These are phyloP conservation scores for Rhinoptilus africanus DNA, from an alignment of 2,113 vertebrate genomes.

Conservation along the genomic window DNA sequence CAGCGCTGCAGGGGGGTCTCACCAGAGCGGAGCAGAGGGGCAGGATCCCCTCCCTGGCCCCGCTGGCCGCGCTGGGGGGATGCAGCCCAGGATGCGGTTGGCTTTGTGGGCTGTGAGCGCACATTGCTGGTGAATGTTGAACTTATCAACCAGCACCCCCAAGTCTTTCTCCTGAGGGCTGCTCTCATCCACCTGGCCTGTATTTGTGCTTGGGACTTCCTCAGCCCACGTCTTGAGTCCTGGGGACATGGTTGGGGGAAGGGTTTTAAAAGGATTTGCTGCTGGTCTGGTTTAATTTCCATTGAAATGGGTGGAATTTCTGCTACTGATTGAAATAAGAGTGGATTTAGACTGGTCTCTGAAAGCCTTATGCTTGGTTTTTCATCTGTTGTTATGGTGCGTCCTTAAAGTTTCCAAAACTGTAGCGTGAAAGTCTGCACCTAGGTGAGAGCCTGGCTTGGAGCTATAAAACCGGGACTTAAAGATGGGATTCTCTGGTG, in stretches of 20 bases:
- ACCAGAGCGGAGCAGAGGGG: background rate
- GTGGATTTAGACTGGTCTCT: background rate
- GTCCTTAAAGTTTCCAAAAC: background rate
- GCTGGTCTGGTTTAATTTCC: background rate
- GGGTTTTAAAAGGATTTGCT: background rate
- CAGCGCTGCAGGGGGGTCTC: background rate
- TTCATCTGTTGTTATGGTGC: background rate
- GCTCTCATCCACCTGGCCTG: background rate
- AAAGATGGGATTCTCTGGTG: background rate
- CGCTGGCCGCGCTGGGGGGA: background rate
- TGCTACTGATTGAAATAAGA: background rate
- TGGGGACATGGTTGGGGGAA: background rate
- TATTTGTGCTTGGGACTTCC: background rate
- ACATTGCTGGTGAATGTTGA: background rate
- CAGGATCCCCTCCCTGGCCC: background rate
- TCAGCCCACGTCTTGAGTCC: background rate
- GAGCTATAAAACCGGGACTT: background rate
- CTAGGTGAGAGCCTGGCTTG: background rate
- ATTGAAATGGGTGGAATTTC: background rate
- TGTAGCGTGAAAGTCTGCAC: background rate
- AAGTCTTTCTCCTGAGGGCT: background rate
- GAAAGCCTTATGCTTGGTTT: background rate
- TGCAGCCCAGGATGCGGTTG: background rate
- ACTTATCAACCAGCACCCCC: background rate
- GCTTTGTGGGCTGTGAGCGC: background rate